These are phyloP conservation scores for Hyles lineata DNA, from an alignment of 2,888 invertebrate species.

Conservation along the genomic window DNA sequence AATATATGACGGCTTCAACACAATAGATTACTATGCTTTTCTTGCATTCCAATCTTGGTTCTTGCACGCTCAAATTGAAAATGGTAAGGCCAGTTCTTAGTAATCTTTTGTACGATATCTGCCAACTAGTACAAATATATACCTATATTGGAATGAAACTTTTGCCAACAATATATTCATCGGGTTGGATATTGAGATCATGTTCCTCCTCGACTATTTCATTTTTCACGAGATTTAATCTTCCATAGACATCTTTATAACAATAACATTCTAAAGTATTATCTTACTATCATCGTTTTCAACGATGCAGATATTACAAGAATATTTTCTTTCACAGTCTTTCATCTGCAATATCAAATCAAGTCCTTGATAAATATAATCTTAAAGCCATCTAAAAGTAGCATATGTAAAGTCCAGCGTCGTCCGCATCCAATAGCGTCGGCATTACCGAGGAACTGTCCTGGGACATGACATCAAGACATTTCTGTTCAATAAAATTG, in stretches of 20 bases:
- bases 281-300: no score
- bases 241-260: background rate
- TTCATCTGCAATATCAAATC: background rate
- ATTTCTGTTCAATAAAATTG: constrained; percentile 26
- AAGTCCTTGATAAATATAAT: background rate
- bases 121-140: background rate
- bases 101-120: background rate
- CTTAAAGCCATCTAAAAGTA: background rate
- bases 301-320: no score
- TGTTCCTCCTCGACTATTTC: background rate
- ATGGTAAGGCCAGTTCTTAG: background rate
- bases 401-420: constrained; percentile 1
- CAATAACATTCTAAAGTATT: background rate
- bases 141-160: background rate
- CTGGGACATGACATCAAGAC: constrained; percentile 21
- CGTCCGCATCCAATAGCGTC: background rate
- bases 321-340: background rate
- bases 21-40: background rate
- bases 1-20: constrained; percentile 5
- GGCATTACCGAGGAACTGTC: constrained; percentile 10
- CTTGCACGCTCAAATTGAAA: background rate
- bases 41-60: background rate
- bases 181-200: background rate
- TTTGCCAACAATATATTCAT: constrained; percentile 1
- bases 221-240: background rate